Evolutionary conservation across 2,888 invertebrate genomes (phyloP).

Genomic region (Galerucella calmariensis): DNA sequence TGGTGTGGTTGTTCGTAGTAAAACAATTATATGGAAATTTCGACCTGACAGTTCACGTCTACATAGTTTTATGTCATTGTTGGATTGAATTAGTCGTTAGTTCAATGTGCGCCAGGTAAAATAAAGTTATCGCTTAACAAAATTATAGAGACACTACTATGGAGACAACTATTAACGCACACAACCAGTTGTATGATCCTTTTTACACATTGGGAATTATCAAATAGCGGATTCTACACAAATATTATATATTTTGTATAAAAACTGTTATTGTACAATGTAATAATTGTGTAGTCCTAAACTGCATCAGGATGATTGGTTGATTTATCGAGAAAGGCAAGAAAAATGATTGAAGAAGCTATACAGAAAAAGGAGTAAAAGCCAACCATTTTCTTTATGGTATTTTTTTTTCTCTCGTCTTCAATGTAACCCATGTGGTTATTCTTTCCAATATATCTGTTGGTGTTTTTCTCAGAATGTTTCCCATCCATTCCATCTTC

Average conservation of each 20-base stretch:
- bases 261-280: too few species aligned
- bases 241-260: background rate
- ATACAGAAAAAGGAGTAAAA: too few species aligned
- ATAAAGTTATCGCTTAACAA: conserved; percentile 39
- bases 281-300: too few species aligned
- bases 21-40: conserved; percentile 58
- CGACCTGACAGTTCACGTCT: conserved; percentile 53
- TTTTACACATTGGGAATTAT: background rate
- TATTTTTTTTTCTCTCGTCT: too few species aligned
- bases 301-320: too few species aligned
- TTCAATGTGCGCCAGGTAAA: conserved; percentile 38
- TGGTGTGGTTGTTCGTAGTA: conserved; percentile 52
- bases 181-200: background rate
- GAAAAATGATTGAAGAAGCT: too few species aligned
- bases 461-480: too few species aligned
- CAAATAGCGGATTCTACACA: background rate
- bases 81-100: conserved; percentile 48
- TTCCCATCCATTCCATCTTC: too few species aligned
- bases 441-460: too few species aligned
- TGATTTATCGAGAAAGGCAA: too few species aligned
- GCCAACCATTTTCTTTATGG: too few species aligned
- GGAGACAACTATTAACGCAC: background rate
- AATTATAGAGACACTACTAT: background rate
- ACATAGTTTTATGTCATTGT: conserved; percentile 52
- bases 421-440: too few species aligned